Conservation (phyloP, 2,113 vertebrate genomes). For the Ctenodactylus gundi region DNA sequence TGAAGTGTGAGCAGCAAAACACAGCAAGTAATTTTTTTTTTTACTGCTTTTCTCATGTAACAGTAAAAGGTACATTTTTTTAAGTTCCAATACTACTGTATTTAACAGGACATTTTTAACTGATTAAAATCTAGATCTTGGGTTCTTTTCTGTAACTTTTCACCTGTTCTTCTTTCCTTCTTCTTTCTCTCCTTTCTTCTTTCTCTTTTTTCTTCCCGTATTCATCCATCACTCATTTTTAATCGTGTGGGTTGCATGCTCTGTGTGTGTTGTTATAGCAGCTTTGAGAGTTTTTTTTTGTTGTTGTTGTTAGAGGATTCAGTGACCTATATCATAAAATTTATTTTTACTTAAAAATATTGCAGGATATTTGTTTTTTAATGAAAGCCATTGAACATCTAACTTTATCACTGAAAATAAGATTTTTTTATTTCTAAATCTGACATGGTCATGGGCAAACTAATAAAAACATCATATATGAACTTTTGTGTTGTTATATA, state of each 20-base stretch:
- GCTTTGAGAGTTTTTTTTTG: conserved; percentile 71
- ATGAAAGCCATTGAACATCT: conserved; percentile 72
- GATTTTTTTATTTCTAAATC: conserved; percentile 71
- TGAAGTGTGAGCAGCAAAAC: conserved; percentile 87
- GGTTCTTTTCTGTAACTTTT: conserved; percentile 83
- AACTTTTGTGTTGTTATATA: conserved; percentile 19
- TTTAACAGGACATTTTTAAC: conserved; percentile 88
- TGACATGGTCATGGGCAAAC: conserved; percentile 68
- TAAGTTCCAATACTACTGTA: conserved; percentile 85
- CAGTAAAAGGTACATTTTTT: conserved; percentile 84
- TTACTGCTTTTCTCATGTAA: conserved; percentile 85
- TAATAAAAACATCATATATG: conserved; percentile 49
- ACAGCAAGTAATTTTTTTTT: conserved; percentile 79
- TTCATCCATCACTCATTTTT: conserved; percentile 83
- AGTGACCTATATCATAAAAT: conserved; percentile 44
- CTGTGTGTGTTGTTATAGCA: conserved; percentile 80
- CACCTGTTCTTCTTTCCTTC: conserved; percentile 80
- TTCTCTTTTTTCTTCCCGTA: conserved; percentile 81
- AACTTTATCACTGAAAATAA: conserved; percentile 61
- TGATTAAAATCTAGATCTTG: conserved; percentile 86
- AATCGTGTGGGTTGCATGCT: conserved; percentile 85
- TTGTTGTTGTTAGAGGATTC: conserved; percentile 69
- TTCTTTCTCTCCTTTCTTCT: conserved; percentile 75
- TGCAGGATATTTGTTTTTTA: conserved; percentile 72
- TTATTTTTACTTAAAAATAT: conserved; percentile 71